Percentiles rank a stretch among this genome's conserved stretches.
Evolutionary conservation across 2,888 invertebrate species (phyloP).

Genomic region (Campoplex nolae): DNA sequence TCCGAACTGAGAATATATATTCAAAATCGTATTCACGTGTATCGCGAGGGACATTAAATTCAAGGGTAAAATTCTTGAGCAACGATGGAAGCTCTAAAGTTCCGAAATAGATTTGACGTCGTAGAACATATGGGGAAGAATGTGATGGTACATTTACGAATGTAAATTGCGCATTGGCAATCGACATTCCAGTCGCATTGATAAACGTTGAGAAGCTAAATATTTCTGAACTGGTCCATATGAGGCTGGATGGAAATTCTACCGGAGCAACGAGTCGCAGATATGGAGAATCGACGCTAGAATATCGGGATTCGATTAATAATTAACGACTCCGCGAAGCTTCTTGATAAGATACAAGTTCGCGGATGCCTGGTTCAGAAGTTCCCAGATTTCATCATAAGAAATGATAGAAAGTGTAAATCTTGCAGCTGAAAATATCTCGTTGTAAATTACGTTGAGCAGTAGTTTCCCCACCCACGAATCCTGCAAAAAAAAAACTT

Average conservation of each 20-base stretch:
- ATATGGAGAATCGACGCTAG: neutral
- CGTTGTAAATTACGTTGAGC: constrained; percentile 2
- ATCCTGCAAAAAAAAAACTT: neutral
- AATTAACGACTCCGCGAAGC: neutral
- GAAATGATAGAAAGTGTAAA: neutral
- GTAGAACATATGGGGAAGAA: neutral
- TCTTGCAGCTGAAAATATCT: constrained; percentile 1
- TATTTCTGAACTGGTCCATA: neutral
- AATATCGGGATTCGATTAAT: neutral
- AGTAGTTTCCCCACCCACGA: neutral
- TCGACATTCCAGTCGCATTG: constrained; percentile 24
- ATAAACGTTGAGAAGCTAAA: constrained; percentile 3
- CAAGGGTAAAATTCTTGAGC: constrained; percentile 23
- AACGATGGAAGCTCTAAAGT: neutral
- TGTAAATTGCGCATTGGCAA: constrained; percentile 21
- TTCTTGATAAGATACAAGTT: neutral
- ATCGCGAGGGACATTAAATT: constrained; percentile 30
- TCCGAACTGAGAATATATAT: neutral
- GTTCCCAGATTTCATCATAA: neutral
- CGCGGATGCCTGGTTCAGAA: neutral
- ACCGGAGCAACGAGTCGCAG: neutral
- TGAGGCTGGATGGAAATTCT: neutral
- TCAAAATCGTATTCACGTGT: neutral
- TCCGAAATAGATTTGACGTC: constrained; percentile 40
- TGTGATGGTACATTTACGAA: neutral